Evolutionary conservation across 1,140 invertebrate species (phyloP).

Genomic region (Atopsyche davidsoni): DNA sequence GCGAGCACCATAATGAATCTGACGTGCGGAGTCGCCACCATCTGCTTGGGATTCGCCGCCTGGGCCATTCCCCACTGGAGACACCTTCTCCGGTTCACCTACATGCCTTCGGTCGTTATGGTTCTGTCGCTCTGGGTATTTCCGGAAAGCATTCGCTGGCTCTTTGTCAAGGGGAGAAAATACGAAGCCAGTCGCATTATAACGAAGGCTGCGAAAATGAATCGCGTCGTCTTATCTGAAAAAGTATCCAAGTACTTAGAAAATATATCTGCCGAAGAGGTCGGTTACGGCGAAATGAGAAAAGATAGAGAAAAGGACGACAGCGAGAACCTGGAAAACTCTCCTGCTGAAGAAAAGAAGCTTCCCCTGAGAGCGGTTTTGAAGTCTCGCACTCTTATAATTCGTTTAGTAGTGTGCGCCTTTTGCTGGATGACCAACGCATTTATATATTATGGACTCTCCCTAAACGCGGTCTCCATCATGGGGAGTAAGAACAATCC

Average conservation of each 20-base stretch:
- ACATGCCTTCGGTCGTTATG: slow-evolving; percentile 53
- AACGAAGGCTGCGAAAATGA: slow-evolving; percentile 57
- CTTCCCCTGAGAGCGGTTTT: slow-evolving; percentile 35
- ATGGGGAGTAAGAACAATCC: slow-evolving; percentile 47
- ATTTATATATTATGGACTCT: slow-evolving; percentile 60
- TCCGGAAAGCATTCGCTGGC: slow-evolving; percentile 60
- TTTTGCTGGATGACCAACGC: slow-evolving; percentile 48
- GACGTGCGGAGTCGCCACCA: slow-evolving; percentile 60
- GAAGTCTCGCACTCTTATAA: slow-evolving; percentile 39
- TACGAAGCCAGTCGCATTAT: slow-evolving; percentile 58
- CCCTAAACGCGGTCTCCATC: slow-evolving; percentile 56
- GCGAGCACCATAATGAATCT: slow-evolving; percentile 57
- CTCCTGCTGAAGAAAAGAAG: slow-evolving; percentile 11
- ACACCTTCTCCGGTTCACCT: slow-evolving; percentile 53
- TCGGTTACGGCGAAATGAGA: not conserved
- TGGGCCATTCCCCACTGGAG: slow-evolving; percentile 61
- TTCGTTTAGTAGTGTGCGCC: slow-evolving; percentile 43
- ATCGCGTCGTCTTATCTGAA: slow-evolving; percentile 55
- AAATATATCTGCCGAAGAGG: slow-evolving; percentile 8
- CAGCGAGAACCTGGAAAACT: not conserved
- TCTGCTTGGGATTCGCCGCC: slow-evolving; percentile 54
- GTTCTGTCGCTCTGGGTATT: slow-evolving; percentile 50
- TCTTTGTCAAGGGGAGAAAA: slow-evolving; percentile 59
- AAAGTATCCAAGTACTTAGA: slow-evolving; percentile 18
- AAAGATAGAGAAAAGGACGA: not conserved